Conservation (phyloP, 2,113 vertebrate genomes). For the Gavia stellata region DNA sequence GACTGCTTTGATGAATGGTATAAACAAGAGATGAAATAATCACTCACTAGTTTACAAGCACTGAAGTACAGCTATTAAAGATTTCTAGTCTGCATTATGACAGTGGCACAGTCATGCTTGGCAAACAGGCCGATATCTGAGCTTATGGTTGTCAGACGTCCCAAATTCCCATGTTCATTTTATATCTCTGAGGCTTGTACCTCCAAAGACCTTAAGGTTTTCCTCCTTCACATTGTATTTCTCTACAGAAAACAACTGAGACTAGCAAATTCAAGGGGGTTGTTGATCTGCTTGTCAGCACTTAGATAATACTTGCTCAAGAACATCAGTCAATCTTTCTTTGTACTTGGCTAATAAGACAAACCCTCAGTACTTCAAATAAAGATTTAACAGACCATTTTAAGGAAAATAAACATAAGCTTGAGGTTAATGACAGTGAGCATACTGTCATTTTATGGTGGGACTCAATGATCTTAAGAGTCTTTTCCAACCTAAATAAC, state of each 20-base stretch:
- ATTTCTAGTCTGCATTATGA: neutral
- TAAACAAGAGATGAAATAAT: slow-evolving; percentile 18
- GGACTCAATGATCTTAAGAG: neutral
- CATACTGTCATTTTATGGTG: neutral
- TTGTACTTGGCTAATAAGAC: neutral
- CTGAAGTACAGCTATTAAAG: neutral
- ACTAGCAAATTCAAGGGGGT: neutral
- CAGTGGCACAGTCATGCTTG: neutral
- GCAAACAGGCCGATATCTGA: neutral
- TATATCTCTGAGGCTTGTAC: neutral
- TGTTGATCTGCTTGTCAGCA: neutral
- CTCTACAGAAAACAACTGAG: neutral
- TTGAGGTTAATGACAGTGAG: neutral
- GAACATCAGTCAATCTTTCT: neutral
- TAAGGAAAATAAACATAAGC: neutral
- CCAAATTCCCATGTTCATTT: neutral
- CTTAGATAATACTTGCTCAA: neutral
- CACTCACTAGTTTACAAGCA: neutral
- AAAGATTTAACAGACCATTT: neutral
- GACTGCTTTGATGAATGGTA: neutral
- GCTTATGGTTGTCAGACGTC: neutral
- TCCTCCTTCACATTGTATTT: neutral
- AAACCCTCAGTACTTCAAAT: neutral
- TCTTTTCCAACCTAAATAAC: neutral
- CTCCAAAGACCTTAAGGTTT: neutral